A percentile compares a stretch with the other conserved stretches of the same genome.
These are phyloP conservation scores for Saccopteryx bilineata DNA, from an alignment of 2,113 vertebrate genomes.

Conservation along the genomic window DNA sequence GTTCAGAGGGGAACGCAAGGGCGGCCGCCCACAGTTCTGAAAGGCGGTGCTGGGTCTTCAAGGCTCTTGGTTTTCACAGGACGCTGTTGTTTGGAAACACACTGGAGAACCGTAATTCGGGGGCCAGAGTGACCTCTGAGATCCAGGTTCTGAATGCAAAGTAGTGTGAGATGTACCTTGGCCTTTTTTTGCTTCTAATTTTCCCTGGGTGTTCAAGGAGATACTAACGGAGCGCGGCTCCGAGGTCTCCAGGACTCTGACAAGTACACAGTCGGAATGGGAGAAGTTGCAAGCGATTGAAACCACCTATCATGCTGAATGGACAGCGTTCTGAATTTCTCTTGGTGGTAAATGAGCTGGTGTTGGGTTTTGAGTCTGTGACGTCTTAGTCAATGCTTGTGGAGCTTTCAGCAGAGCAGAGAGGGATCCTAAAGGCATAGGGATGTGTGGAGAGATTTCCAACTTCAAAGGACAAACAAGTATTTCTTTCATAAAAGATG, in stretches of 20 bases:
- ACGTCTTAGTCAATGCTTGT: background rate
- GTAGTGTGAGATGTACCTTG: background rate
- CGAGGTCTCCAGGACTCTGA: background rate
- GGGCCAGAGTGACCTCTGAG: no score
- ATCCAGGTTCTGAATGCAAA: background rate
- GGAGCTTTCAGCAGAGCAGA: background rate
- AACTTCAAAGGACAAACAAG: background rate
- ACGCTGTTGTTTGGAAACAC: background rate
- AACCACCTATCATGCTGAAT: background rate
- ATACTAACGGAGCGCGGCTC: background rate
- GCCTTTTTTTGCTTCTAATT: background rate
- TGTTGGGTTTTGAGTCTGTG: background rate
- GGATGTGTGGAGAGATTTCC: background rate
- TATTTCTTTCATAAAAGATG: background rate
- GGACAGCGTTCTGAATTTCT: background rate
- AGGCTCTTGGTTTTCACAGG: background rate
- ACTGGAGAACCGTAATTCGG: background rate
- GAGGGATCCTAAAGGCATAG: background rate
- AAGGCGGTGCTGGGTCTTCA: background rate
- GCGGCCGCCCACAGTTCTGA: accelerated
- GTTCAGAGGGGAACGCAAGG: background rate
- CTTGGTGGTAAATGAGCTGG: background rate
- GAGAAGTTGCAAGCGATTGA: background rate
- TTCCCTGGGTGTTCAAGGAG: background rate
- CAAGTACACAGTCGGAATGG: background rate